Base-by-base conservation (phyloP, 1,140 invertebrate species). In the Drosophila kepulauana region DNA sequence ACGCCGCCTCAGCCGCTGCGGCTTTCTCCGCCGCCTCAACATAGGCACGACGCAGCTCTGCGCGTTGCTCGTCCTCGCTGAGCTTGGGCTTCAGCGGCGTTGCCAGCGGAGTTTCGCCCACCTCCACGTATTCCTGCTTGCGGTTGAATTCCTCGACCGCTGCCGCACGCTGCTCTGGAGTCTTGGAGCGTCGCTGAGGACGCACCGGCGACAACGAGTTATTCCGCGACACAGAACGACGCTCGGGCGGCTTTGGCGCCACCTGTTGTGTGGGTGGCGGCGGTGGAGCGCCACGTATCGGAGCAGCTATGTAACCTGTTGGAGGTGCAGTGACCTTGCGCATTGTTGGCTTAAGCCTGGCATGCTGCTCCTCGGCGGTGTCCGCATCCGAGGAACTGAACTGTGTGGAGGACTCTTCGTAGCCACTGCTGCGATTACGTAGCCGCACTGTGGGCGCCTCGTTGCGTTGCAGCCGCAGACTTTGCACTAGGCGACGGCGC, bases 341-440 rank as follows among this genome's bases (percentile, higher is more conserved):
- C 30, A 38, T 1, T 41, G 20, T 30, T 25, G 58, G 41, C 38
- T 66, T 84, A 0, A 30, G 16, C 0, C 76, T 41, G 5, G 66
- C 1, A 0, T 45, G 48, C 0, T 68, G 49, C 43, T 90, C 86
- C 58, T 91, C 73, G 1, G 72, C 71, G 0, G 81, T 81, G 38
- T 92, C 91, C 5, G 90, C 88, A 35, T 92, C 91, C 25, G 91
- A 92, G 6, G 89, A 91, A 15, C 90, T 91, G 30, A 92, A 92
- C 62, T 92, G 89, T 2, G 91, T 92, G 16, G 91, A 92, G 3
- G 91, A 92, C 38, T 92, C 91, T 0, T 92, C 91, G 54, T 91
- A 91, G 54, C 87, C 84, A 33, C 91, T 92, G 41, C 77, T 90
- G 1, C 87, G 78, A 15, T 91, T 91, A 5, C 87, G 65, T 1